Percentiles rank a stretch among this genome's conserved stretches.
Conservation (phyloP, 2,113 vertebrate genomes). For the Passer montanus region DNA sequence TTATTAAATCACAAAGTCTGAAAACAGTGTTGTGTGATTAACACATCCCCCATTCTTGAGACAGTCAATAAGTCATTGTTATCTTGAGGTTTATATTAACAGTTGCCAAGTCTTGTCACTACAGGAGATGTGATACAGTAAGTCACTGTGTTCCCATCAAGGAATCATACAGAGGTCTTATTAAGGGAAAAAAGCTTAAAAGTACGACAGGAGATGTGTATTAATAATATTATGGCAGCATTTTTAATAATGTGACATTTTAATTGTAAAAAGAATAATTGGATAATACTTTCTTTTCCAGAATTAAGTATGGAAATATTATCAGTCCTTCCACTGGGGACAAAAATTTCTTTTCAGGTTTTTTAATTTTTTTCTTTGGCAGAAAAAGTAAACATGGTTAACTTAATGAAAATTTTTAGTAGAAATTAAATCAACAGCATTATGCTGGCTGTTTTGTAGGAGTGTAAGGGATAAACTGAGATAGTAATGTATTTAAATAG, state of each 20-base stretch:
- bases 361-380: neutral
- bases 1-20: conserved; percentile 16
- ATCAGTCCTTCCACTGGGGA: neutral
- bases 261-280: neutral
- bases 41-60: neutral
- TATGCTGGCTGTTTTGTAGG: neutral
- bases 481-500: neutral
- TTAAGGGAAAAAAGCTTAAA: neutral
- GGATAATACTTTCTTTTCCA: neutral
- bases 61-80: neutral
- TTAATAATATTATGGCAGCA: neutral
- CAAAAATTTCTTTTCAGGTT: neutral
- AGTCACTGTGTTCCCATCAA: neutral
- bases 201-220: neutral
- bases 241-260: neutral
- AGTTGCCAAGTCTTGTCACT: neutral
- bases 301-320: neutral
- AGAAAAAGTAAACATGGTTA: neutral
- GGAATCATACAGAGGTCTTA: neutral
- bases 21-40: neutral
- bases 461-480: neutral
- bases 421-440: neutral
- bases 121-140: neutral
- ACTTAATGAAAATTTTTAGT: neutral
- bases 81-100: neutral